Conservation (phyloP, 2,113 vertebrate genomes). For the Upupa epops region DNA sequence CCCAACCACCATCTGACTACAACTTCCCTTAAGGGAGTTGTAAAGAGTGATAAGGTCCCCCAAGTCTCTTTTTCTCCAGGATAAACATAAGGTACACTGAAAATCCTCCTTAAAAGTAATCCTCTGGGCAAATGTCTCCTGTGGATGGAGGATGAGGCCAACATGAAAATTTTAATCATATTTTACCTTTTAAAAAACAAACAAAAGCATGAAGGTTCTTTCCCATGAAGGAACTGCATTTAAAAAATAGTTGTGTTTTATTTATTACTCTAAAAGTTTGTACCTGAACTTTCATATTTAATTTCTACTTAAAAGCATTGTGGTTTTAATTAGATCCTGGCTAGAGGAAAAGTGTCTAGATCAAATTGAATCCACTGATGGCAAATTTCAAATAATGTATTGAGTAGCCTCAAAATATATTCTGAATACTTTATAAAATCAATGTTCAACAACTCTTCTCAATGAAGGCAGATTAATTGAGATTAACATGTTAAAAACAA, state of each 20-base stretch:
- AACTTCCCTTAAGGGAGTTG: too few species aligned
- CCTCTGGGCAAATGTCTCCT: neutral
- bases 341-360: neutral
- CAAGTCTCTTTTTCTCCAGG: too few species aligned
- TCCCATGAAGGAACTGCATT: neutral
- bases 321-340: neutral
- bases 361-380: neutral
- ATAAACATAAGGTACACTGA: neutral
- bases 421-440: neutral
- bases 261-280: neutral
- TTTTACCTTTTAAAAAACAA: neutral
- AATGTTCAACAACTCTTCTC: neutral
- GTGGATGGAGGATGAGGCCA: neutral
- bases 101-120: neutral
- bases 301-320: neutral
- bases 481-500: neutral
- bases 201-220: neutral
- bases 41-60: too few species aligned
- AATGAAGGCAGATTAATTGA: neutral
- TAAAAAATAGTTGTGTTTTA: neutral
- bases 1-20: too few species aligned
- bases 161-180: neutral
- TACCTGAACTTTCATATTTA: neutral
- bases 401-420: neutral
- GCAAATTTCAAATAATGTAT: neutral